Base-by-base conservation (phyloP, 2,113 vertebrate species). In the Oncorhynchus gorbuscha region DNA sequence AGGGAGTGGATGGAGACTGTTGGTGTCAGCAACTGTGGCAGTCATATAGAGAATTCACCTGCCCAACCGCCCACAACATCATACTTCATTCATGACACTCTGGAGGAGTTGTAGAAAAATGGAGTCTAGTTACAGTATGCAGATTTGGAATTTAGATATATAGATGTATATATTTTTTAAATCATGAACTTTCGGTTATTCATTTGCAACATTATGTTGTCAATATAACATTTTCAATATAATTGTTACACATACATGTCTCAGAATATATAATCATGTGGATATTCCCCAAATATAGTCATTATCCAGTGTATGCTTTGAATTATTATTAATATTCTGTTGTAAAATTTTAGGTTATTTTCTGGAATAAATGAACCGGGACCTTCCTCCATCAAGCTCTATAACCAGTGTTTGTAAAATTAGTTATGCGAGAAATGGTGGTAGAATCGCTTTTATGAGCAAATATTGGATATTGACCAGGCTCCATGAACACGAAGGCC, bases 361-460 rank as follows among this genome's bases (percentile, higher is more conserved):
- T 62, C 18, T 62, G 18, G 59, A 61, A n/a, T 61, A n/a, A 61
- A n/a, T n/a, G 1, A n/a, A 61, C 59, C 1, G 4, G 12, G 68
- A 32, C 3, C 49, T 67, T 85, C 79, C 84, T 89, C 80, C 80
- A 87, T 88, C 85, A 87, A 3, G 20, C 2, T 11, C 20, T n/a
- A 68, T 74, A 76, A 85, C 9, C 39, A 45, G 9, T 39, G 39
- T 39, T 6, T 39, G 39, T 9, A 39, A 9, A 39, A 39, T 39
- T 8, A 9, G 9, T 9, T 39, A 2, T 39, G 39, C 2, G 39
- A 9, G 8, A 39, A 39, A 39, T 39, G 39, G 8, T 8, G 2
- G 39, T 39, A 8, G 39, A 39, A 39, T 2, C 8, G 39, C 39
- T 9, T 39, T 39, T 9, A 39, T 39, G 39, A 0, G 39, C 8